Percentiles rank a stretch among this genome's conserved stretches.
These are phyloP conservation scores for Orcinus orca DNA, from an alignment of 2,113 vertebrate species.

Conservation along the genomic window DNA sequence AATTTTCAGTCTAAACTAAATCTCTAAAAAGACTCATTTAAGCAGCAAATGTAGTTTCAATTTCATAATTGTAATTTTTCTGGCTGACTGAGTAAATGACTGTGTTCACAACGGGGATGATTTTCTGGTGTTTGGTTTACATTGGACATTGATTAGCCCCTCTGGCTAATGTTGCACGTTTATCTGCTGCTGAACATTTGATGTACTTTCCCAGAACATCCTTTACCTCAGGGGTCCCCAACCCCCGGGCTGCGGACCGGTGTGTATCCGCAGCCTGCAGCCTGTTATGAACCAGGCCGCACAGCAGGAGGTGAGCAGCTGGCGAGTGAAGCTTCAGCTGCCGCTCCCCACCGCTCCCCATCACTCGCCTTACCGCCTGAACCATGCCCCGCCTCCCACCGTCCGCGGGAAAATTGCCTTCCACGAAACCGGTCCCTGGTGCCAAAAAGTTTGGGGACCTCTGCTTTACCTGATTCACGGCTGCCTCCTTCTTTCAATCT, in stretches of 20 bases:
- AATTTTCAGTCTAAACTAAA: constrained; percentile 27
- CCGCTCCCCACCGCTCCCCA: too few species aligned
- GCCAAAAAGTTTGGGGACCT: too few species aligned
- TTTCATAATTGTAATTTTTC: constrained; percentile 52
- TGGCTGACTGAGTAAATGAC: constrained; percentile 17
- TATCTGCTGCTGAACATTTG: not conserved
- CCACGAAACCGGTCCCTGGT: too few species aligned
- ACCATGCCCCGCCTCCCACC: too few species aligned
- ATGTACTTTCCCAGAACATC: not conserved
- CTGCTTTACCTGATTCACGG: not conserved
- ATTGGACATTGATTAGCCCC: not conserved
- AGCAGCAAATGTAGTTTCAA: constrained; percentile 48
- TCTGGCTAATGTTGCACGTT: not conserved
- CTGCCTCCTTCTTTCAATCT: not conserved
- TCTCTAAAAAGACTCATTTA: constrained; percentile 57
- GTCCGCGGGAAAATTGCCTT: too few species aligned
- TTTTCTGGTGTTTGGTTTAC: constrained; percentile 33
- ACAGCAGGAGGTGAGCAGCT: too few species aligned
- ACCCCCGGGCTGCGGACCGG: too few species aligned
- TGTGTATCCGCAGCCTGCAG: too few species aligned
- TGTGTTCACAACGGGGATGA: not conserved
- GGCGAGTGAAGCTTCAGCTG: too few species aligned
- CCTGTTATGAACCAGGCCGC: too few species aligned
- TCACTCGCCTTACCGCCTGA: too few species aligned
- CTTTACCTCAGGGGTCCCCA: not conserved